Percentiles rank a stretch among this genome's conserved stretches.
These are phyloP conservation scores for Tachina lurida DNA, from an alignment of 2,888 invertebrate species.

Conservation along the genomic window DNA sequence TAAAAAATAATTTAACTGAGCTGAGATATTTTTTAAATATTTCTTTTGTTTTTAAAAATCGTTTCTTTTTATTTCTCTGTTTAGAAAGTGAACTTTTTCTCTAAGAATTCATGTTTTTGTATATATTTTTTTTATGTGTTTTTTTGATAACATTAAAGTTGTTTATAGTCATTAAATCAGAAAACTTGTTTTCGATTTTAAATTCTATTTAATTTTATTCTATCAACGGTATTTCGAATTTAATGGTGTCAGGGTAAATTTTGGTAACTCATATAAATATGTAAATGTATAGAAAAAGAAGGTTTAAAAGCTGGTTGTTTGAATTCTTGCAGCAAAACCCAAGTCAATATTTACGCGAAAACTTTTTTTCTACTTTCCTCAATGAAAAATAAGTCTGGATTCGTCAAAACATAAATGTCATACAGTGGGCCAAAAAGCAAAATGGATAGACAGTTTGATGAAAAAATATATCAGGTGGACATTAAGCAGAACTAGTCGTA, in stretches of 20 bases:
- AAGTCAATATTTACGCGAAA: too few relatives aligned
- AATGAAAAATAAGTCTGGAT: too few relatives aligned
- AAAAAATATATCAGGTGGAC: too few relatives aligned
- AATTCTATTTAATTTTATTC: constrained; percentile 1
- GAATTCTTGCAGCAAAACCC: too few relatives aligned
- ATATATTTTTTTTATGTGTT: neutral
- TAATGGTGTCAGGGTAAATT: neutral
- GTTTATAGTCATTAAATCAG: neutral
- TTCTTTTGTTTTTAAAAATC: neutral
- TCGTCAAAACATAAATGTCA: too few relatives aligned
- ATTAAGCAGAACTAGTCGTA: too few relatives aligned
- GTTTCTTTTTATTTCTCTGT: neutral
- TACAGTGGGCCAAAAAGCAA: too few relatives aligned
- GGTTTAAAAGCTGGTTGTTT: too few relatives aligned
- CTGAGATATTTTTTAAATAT: constrained; percentile 3
- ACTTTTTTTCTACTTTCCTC: too few relatives aligned
- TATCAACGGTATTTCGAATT: neutral
- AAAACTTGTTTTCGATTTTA: constrained; percentile 14
- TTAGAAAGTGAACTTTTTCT: constrained; percentile 51
- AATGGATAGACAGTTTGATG: too few relatives aligned
- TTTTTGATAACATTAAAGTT: neutral
- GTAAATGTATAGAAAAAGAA: too few relatives aligned
- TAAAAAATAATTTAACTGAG: neutral
- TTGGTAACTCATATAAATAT: neutral
- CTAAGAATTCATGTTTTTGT: neutral